Evolutionary conservation across 2,797 vertebrate genomes (phyloP).

Genomic region (Tauraco hartlaubi): DNA sequence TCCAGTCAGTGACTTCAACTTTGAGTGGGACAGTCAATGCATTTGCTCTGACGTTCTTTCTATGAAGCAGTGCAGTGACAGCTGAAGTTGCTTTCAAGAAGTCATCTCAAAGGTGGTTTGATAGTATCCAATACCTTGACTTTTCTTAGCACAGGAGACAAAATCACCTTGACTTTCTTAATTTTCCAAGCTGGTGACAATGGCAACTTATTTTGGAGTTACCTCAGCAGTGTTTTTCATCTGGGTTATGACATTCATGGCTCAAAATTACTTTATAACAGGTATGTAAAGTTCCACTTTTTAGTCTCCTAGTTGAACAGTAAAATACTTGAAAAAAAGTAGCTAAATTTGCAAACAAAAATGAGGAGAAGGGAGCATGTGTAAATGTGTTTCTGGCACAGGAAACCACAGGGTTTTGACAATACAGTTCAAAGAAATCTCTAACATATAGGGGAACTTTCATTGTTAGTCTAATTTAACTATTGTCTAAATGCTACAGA

Average conservation of each 20-base stretch:
- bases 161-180: neutral
- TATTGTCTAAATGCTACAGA: neutral
- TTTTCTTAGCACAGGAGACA: neutral
- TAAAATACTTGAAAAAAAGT: neutral
- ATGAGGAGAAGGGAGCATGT: rapidly evolving
- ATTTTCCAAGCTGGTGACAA: neutral
- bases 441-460: neutral
- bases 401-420: neutral
- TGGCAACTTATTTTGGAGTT: constrained; percentile 51
- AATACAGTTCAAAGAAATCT: neutral
- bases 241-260: constrained; percentile 24
- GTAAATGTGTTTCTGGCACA: neutral
- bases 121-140: neutral
- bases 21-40: constrained; percentile 50
- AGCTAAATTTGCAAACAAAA: neutral
- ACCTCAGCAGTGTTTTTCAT: constrained; percentile 1
- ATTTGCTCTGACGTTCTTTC: constrained; percentile 24
- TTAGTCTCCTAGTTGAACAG: neutral
- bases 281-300: constrained; percentile 64
- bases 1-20: constrained; percentile 76
- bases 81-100: constrained; percentile 30
- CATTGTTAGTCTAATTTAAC: neutral
- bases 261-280: constrained; percentile 32
- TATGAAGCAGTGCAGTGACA: constrained; percentile 44
- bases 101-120: neutral